Conservation (phyloP, 2,888 invertebrate species). For the Esperia sulphurella region DNA sequence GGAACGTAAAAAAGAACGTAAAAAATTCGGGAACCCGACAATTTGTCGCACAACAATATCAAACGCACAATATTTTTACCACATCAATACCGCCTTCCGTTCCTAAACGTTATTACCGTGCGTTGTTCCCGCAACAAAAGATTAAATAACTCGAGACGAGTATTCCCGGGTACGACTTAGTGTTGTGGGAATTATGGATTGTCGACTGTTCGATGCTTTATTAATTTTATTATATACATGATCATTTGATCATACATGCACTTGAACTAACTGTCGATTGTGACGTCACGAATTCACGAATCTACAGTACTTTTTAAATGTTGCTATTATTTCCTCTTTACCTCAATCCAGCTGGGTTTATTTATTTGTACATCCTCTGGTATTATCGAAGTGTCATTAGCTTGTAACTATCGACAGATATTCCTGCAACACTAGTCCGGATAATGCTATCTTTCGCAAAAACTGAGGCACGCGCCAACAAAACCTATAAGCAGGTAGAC, state of each 20-base stretch:
- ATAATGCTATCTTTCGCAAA: constrained; percentile 15
- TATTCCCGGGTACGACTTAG: constrained; percentile 2
- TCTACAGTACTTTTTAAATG: too few relatives aligned
- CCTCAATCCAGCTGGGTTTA: too few relatives aligned
- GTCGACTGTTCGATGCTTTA: too few relatives aligned
- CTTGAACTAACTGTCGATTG: too few relatives aligned
- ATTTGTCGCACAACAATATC: constrained; percentile 7
- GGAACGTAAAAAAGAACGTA: background rate
- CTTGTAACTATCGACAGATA: constrained; percentile 9
- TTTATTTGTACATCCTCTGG: too few relatives aligned
- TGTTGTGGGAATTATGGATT: constrained; percentile 7
- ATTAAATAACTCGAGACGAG: constrained; percentile 47
- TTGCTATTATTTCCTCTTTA: too few relatives aligned
- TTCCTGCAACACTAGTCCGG: background rate
- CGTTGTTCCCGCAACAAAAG: constrained; percentile 31
- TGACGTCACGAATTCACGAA: too few relatives aligned
- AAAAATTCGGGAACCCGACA: constrained; percentile 3
- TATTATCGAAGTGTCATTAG: too few relatives aligned
- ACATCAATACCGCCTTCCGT: constrained; percentile 6
- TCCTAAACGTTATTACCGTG: constrained; percentile 1
- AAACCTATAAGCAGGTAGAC: background rate
- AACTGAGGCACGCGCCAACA: constrained; percentile 26
- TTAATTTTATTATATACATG: too few relatives aligned
- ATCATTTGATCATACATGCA: too few relatives aligned
- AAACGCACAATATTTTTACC: constrained; percentile 3